phyloP scores from a whole-genome alignment of 53 echinoderm and acorn worm genomes.

The Pentamera pediparva region DNA sequence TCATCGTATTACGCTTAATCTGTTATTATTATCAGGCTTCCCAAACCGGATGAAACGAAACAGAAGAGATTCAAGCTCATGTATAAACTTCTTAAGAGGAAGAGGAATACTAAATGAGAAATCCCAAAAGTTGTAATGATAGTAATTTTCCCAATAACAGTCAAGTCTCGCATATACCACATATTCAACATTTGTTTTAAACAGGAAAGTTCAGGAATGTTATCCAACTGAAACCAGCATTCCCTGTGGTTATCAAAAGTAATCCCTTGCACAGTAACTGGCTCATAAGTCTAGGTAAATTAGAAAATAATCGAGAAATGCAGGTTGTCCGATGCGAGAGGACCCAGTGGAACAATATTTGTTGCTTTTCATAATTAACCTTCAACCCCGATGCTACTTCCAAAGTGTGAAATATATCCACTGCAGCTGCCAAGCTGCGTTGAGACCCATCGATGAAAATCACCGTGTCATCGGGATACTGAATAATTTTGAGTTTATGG shows the following conservation, averaged over 20 bases:
- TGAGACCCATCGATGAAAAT: background rate
- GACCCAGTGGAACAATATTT: background rate
- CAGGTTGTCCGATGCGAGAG: background rate
- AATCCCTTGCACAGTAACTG: background rate
- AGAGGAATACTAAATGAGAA: background rate
- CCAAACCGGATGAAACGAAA: background rate
- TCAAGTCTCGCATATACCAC: conserved; percentile 3
- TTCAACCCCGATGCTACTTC: background rate
- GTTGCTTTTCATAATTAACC: conserved; percentile 1
- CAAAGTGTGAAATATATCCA: background rate
- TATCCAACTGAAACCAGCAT: background rate
- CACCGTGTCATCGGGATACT: background rate
- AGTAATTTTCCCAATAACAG: background rate
- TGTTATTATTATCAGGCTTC: background rate
- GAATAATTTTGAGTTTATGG: background rate
- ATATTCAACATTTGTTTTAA: background rate
- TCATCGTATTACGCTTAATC: background rate
- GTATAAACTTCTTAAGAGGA: background rate
- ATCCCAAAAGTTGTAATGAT: background rate
- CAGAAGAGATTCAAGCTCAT: background rate
- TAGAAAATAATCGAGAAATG: background rate
- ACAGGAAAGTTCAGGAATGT: background rate
- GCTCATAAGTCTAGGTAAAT: background rate
- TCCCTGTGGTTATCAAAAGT: background rate
- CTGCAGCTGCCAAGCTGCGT: background rate